These are phyloP conservation scores for Intoshia linei DNA, from an alignment of 1,140 invertebrate species.

Conservation along the genomic window DNA sequence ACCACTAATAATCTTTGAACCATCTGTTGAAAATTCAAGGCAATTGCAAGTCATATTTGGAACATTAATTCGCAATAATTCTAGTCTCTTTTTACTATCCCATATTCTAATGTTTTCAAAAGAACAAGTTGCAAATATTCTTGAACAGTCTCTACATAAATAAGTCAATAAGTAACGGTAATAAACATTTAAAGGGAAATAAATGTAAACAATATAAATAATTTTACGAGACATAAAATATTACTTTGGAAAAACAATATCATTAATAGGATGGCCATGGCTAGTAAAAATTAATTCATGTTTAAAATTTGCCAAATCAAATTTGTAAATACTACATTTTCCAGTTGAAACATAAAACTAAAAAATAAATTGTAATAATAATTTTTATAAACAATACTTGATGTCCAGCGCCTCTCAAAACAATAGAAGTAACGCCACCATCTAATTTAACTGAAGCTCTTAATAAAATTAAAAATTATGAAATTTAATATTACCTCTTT, in stretches of 20 bases:
- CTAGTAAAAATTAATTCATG: slow-evolving; percentile 39
- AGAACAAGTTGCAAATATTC: slow-evolving; percentile 49
- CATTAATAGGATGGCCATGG: slow-evolving; percentile 41
- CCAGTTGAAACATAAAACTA: slow-evolving; percentile 34
- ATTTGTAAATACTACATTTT: slow-evolving; percentile 43
- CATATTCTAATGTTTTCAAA: slow-evolving; percentile 49
- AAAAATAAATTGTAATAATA: slow-evolving; percentile 5
- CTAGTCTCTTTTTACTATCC: slow-evolving; percentile 36
- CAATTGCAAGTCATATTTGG: slow-evolving; percentile 48
- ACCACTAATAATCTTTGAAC: slow-evolving; percentile 40
- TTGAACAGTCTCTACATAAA: slow-evolving; percentile 17
- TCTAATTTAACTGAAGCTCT: slow-evolving; percentile 28
- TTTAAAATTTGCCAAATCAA: slow-evolving; percentile 34
- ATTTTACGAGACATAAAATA: slow-evolving; percentile 8
- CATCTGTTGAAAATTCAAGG: slow-evolving; percentile 39
- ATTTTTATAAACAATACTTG: slow-evolving; percentile 10
- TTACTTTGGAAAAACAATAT: slow-evolving; percentile 46
- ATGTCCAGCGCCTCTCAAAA: slow-evolving; percentile 20
- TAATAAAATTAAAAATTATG: slow-evolving; percentile 18
- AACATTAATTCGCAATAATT: slow-evolving; percentile 43
- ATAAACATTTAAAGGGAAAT: not conserved
- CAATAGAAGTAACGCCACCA: slow-evolving; percentile 16
- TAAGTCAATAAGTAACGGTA: slow-evolving; percentile 1
- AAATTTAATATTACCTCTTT: not conserved
- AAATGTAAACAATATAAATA: not conserved